Percentiles rank a stretch among this genome's conserved stretches.
phyloP scores from a whole-genome alignment of 2,113 vertebrate species.

The Vombatus ursinus region DNA sequence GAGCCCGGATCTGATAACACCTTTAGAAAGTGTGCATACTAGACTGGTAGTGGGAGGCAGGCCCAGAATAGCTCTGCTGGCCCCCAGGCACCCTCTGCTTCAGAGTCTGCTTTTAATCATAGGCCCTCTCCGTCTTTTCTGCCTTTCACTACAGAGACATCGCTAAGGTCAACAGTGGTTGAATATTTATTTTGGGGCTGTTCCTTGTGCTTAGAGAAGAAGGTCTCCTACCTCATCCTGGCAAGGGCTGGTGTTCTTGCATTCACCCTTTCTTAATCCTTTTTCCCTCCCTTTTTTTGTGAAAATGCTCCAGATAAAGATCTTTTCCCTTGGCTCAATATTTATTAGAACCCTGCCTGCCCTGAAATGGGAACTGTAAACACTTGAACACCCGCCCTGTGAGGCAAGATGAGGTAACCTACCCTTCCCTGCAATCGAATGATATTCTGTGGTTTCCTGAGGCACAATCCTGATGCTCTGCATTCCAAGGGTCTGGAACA shows the following conservation, averaged over 20 bases:
- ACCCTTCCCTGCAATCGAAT: slow-evolving; percentile 29
- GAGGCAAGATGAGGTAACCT: slow-evolving; percentile 54
- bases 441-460: slow-evolving; percentile 33
- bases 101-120: background rate
- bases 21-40: background rate
- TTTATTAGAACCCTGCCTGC: slow-evolving; percentile 32
- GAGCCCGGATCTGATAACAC: fast-evolving
- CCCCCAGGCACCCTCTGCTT: background rate
- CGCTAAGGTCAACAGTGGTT: background rate
- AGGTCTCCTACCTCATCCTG: slow-evolving; percentile 2
- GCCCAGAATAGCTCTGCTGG: background rate
- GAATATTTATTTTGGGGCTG: slow-evolving; percentile 5
- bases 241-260: slow-evolving; percentile 6
- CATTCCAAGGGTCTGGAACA: slow-evolving; percentile 12
- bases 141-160: background rate
- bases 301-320: slow-evolving; percentile 61
- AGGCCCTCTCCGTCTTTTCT: too few species aligned
- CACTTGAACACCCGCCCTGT: slow-evolving; percentile 25
- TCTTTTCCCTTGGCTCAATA: slow-evolving; percentile 43
- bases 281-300: background rate
- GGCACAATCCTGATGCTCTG: slow-evolving; percentile 1
- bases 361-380: slow-evolving; percentile 59
- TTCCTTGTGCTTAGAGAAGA: slow-evolving; percentile 30
- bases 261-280: background rate
- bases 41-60: background rate